Conservation (phyloP, 1,140 invertebrate species). For the Listronotus bonariensis region DNA sequence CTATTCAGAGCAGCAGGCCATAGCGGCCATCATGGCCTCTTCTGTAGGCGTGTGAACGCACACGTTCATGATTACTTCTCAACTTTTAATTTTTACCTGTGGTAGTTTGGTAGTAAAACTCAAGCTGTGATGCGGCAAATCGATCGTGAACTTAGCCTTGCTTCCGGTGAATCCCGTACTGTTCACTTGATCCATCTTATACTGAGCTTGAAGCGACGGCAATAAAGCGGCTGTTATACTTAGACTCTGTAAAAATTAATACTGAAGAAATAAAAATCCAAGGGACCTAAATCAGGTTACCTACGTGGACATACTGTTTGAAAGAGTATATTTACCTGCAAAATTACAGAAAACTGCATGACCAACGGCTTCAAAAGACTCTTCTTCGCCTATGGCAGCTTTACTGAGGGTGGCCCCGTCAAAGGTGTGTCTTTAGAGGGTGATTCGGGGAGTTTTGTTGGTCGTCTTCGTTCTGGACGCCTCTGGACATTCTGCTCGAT, state of each 20-base stretch:
- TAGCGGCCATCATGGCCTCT: too few relatives aligned
- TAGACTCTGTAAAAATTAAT: conserved; percentile 68
- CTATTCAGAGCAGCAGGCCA: too few relatives aligned
- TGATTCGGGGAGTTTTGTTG: conserved; percentile 59
- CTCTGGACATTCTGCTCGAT: conserved; percentile 71
- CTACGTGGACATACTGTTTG: not conserved
- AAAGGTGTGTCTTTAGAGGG: conserved; percentile 36
- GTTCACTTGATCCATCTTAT: conserved; percentile 93
- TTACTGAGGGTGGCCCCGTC: conserved; percentile 36
- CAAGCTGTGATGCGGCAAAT: conserved; percentile 86
- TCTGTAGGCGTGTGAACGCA: too few relatives aligned
- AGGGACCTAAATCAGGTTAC: not conserved
- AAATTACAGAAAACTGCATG: conserved; percentile 81
- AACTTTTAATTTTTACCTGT: too few relatives aligned
- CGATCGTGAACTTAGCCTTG: conserved; percentile 94
- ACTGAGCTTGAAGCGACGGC: conserved; percentile 94
- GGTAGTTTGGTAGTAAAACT: conserved; percentile 92
- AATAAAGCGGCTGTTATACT: conserved; percentile 91
- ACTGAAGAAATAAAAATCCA: not conserved
- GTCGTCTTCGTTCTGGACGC: conserved; percentile 63
- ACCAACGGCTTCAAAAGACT: conserved; percentile 75
- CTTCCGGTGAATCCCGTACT: conserved; percentile 89
- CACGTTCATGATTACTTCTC: too few relatives aligned
- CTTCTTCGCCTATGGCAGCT: conserved; percentile 41
- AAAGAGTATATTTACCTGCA: conserved; percentile 61